Percentiles rank a stretch among this genome's conserved stretches.
phyloP scores from a whole-genome alignment of 1,140 invertebrate genomes.

The Drosophila mayri region DNA sequence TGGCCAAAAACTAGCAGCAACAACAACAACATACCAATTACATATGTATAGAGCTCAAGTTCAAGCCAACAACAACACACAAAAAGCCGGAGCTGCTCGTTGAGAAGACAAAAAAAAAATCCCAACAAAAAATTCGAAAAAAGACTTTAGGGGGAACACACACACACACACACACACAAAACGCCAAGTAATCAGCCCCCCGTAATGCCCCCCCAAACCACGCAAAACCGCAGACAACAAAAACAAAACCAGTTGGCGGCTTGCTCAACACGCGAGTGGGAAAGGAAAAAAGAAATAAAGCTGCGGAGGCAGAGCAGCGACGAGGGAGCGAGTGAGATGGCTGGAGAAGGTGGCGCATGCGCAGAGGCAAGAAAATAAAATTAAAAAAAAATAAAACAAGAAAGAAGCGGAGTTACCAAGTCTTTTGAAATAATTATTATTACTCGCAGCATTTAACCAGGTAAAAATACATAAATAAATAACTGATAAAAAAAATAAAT shows the following conservation, averaged over 20 bases:
- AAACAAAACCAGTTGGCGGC: conserved; percentile 40
- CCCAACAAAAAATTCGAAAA: conserved; percentile 8
- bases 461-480: background rate
- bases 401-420: conserved; percentile 26
- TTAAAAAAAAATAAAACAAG: background rate
- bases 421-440: background rate
- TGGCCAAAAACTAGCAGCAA: conserved; percentile 41
- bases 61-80: conserved; percentile 76
- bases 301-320: background rate
- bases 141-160: conserved; percentile 6
- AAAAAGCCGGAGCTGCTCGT: conserved; percentile 36
- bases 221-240: conserved; percentile 25
- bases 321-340: conserved; percentile 12
- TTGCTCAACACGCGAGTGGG: conserved; percentile 43
- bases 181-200: too few relatives aligned
- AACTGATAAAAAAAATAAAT: background rate
- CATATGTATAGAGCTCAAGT: conserved; percentile 85
- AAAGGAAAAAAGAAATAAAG: background rate
- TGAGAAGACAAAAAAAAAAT: background rate
- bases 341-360: conserved; percentile 40
- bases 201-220: conserved; percentile 2
- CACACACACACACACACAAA: conserved; percentile 14
- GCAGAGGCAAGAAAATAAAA: conserved; percentile 10
- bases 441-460: too few relatives aligned
- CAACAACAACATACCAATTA: conserved; percentile 58